Percentiles rank a stretch among this genome's conserved stretches.
These are phyloP conservation scores for Luperina nickerlii DNA, from an alignment of 2,888 invertebrate genomes.

Conservation along the genomic window DNA sequence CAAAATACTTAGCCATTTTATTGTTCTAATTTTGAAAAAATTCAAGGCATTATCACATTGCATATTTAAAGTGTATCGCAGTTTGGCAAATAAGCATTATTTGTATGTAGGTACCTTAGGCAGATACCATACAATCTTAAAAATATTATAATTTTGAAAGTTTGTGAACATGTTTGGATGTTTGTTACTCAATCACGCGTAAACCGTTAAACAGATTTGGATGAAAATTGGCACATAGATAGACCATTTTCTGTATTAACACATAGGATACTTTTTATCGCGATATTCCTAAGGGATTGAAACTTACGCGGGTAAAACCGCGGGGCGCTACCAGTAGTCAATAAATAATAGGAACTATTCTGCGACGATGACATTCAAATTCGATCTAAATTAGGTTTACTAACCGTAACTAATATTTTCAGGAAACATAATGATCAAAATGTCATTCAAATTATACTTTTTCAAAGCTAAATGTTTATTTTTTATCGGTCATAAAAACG, in stretches of 20 bases:
- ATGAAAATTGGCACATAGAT: no score
- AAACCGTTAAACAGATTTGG: no score
- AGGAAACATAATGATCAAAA: constrained; percentile 12
- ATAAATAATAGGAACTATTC: background rate
- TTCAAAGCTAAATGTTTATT: background rate
- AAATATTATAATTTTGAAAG: no score
- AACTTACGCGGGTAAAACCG: no score
- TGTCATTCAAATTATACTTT: constrained; percentile 1
- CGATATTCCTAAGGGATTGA: no score
- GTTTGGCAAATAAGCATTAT: background rate
- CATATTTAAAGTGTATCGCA: background rate
- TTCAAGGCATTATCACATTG: background rate
- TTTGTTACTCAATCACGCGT: no score
- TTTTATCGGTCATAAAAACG: constrained; percentile 8
- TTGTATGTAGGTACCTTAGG: background rate
- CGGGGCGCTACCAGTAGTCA: no score
- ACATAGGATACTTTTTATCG: no score
- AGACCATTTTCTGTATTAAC: no score
- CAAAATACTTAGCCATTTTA: background rate
- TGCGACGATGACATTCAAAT: constrained; percentile 6
- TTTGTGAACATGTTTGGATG: no score
- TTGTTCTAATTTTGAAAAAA: background rate
- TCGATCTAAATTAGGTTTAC: constrained; percentile 11
- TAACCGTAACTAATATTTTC: constrained; percentile 16
- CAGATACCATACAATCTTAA: background rate